Evolutionary conservation across 2,113 vertebrate species (phyloP).

Genomic region (Prolemur simus): DNA sequence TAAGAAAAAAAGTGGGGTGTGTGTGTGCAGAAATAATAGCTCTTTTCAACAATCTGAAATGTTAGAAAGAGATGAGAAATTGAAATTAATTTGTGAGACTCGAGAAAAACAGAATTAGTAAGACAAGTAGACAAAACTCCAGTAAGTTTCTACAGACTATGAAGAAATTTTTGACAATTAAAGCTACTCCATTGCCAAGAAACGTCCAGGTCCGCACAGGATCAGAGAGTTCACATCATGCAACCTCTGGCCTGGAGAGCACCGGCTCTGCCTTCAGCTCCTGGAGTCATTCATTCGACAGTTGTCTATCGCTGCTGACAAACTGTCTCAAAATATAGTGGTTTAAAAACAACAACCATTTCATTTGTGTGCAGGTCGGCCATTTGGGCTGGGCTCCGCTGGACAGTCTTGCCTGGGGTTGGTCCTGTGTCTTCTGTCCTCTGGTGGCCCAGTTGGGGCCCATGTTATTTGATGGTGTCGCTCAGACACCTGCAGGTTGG

Average conservation of each 20-base stretch:
- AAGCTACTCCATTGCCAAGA: not conserved
- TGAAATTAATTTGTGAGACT: not conserved
- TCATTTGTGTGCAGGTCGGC: not conserved
- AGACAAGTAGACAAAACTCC: not conserved
- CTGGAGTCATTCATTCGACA: not conserved
- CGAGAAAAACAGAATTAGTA: not conserved
- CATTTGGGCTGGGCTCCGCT: not conserved
- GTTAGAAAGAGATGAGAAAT: not conserved
- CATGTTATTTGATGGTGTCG: not conserved
- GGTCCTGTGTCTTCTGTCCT: not conserved
- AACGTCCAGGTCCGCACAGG: no score
- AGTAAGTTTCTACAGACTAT: not conserved
- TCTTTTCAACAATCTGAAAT: not conserved
- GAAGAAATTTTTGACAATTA: not conserved
- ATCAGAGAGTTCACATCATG: not conserved
- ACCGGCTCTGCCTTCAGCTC: not conserved
- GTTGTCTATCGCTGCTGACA: not conserved
- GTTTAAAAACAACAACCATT: not conserved
- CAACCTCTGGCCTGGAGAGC: not conserved
- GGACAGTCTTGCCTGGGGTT: no score
- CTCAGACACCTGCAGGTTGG: not conserved
- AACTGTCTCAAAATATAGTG: not conserved
- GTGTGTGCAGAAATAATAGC: not conserved
- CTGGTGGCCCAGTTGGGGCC: fast-evolving
- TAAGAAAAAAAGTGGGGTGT: not conserved